Evolutionary conservation across 2,113 vertebrate species (phyloP), one percentile per base, ranked within the genome.

Genomic region (Rafetus swinhoei): DNA sequence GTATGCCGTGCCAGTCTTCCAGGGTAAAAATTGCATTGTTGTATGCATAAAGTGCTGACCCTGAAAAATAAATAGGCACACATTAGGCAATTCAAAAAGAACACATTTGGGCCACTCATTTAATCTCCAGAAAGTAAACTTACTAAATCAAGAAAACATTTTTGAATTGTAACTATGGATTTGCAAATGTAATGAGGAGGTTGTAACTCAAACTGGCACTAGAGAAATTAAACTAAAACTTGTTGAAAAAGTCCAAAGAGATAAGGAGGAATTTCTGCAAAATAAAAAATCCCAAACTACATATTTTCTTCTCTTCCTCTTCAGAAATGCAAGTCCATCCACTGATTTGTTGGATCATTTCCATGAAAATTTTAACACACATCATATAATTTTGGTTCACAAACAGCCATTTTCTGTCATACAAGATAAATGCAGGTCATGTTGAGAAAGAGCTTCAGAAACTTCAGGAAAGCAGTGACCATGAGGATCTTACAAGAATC

Each of bases 1-100:
- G 99, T 97, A 99, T 99, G 25, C 99, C 99, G 16, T 99, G 98
- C 99, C 99, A 99, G 97, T 99, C 99, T 85, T 99, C 99, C 0
- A 95, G 95, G 2, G 99, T 99, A 95, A 99, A 99, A 94, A 99
- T 84, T 0, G 99, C 99, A 89, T 99, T 98, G 87, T 99, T 99
- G 96, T 99, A 99, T 2, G 99, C 99, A 57, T 99, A 99, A 95
- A 99, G 96, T 2, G 99, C 99, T 3, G 99, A 94, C 29, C 99
- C 99, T 99, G 88, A 18, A 52, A 29, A 83, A 62, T 24, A 77
- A 74, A 93, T 2, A 87, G 0, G 5, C 7, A 86, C 76, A 27
- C 2, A 16, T 59, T 74, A 93, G 79, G 82, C 35, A 88, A n/a
- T 6, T 95, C 7, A 94, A 55, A 92, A 88, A 15, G 55, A 77